These are phyloP conservation scores for Plecotus auritus DNA, from an alignment of 2,113 vertebrate genomes.

Conservation along the genomic window DNA sequence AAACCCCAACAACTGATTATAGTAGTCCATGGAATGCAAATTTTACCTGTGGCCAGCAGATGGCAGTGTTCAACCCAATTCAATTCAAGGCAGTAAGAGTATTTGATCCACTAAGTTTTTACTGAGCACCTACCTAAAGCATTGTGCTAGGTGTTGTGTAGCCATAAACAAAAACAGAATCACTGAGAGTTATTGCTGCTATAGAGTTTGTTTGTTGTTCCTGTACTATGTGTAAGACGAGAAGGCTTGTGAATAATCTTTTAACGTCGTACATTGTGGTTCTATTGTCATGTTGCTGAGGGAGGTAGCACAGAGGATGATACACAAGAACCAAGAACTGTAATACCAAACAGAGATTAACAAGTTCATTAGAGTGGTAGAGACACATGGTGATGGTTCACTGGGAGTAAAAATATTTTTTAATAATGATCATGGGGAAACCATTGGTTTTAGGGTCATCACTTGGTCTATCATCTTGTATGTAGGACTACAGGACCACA, in stretches of 20 bases:
- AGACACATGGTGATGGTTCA: neutral
- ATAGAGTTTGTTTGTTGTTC: neutral
- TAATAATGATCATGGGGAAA: neutral
- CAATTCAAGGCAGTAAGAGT: neutral
- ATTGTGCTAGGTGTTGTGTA: neutral
- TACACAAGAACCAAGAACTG: neutral
- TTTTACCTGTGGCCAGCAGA: conserved; percentile 28
- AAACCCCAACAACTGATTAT: neutral
- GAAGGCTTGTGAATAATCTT: neutral
- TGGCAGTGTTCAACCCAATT: conserved; percentile 54
- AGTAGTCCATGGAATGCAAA: neutral
- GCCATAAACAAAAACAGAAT: neutral
- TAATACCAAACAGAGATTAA: neutral
- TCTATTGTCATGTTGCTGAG: neutral
- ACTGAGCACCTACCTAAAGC: neutral
- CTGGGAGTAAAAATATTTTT: neutral
- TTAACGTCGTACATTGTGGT: neutral
- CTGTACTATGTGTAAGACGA: neutral
- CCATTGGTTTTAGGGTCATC: neutral
- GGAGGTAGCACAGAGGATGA: neutral
- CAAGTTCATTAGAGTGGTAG: neutral
- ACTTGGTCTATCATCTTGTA: neutral
- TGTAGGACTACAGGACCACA: neutral
- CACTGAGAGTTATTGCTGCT: neutral
- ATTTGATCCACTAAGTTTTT: neutral